These are phyloP conservation scores for Tipula helvola DNA, from an alignment of 2,888 invertebrate species.

Conservation along the genomic window DNA sequence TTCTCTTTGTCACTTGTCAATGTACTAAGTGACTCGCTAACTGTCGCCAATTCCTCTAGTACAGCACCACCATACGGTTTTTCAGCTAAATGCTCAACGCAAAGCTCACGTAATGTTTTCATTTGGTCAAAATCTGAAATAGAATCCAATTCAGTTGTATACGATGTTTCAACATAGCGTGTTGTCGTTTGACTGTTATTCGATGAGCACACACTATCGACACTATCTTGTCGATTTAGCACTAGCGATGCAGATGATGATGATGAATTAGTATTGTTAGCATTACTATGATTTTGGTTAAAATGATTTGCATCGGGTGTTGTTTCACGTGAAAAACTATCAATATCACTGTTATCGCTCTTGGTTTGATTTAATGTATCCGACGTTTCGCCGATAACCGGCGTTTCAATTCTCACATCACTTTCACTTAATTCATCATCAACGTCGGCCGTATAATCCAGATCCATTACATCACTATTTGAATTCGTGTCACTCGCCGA, in stretches of 20 bases:
- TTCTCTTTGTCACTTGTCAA: slow-evolving; percentile 13
- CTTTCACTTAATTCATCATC: slow-evolving; percentile 38
- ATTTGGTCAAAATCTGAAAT: slow-evolving; percentile 19
- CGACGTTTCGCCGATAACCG: slow-evolving; percentile 19
- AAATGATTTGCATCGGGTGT: slow-evolving; percentile 9
- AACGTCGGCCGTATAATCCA: slow-evolving; percentile 38
- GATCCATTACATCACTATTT: slow-evolving; percentile 46
- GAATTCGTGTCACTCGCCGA: slow-evolving; percentile 37
- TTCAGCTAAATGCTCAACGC: slow-evolving; percentile 48
- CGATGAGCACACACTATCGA: slow-evolving; percentile 45
- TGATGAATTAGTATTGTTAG: not conserved
- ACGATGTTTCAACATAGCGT: slow-evolving; percentile 46
- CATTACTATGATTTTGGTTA: slow-evolving; percentile 12
- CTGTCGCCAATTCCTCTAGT: slow-evolving; percentile 52
- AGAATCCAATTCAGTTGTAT: not conserved
- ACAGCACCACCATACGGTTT: slow-evolving; percentile 58
- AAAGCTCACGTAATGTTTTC: slow-evolving; percentile 47
- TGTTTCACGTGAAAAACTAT: slow-evolving; percentile 8
- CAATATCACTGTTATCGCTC: slow-evolving; percentile 13
- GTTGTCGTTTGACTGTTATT: slow-evolving; percentile 42
- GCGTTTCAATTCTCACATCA: slow-evolving; percentile 21
- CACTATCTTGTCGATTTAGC: slow-evolving; percentile 42
- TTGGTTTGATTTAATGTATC: slow-evolving; percentile 18
- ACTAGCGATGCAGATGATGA: not conserved
- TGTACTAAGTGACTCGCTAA: slow-evolving; percentile 38